Evolutionary conservation across 2,113 vertebrate species (phyloP).

Genomic region (Ailuropoda melanoleuca): DNA sequence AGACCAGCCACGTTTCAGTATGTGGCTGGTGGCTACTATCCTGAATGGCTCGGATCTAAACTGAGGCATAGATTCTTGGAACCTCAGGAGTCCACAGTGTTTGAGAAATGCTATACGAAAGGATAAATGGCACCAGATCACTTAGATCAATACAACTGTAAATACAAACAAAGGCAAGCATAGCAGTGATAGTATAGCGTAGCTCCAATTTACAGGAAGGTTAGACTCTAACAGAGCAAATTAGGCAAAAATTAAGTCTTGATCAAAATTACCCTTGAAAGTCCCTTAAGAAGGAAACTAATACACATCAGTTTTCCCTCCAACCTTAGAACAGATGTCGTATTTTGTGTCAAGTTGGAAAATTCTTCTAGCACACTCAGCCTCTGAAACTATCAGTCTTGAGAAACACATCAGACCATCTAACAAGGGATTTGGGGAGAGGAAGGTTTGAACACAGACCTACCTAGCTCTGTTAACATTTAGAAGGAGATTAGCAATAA

Average conservation of each 20-base stretch:
- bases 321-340: not conserved
- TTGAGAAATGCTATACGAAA: not conserved
- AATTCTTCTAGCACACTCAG: not conserved
- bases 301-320: not conserved
- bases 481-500: not conserved
- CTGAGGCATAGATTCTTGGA: not conserved
- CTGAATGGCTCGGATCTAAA: not conserved
- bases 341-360: not conserved
- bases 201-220: not conserved
- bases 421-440: not conserved
- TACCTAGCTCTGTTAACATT: not conserved
- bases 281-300: not conserved
- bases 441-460: not conserved
- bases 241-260: not conserved
- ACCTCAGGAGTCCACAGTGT: not conserved
- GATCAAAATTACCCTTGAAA: not conserved
- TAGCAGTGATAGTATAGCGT: accelerated
- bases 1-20: not conserved
- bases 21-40: not conserved
- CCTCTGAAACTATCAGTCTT: not conserved
- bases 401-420: not conserved
- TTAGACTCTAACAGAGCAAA: not conserved
- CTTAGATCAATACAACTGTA: not conserved
- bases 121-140: not conserved
- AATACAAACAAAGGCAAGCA: not conserved